Evolutionary conservation across 2,888 invertebrate species (phyloP).

Genomic region (Cheiracanthium punctorium): DNA sequence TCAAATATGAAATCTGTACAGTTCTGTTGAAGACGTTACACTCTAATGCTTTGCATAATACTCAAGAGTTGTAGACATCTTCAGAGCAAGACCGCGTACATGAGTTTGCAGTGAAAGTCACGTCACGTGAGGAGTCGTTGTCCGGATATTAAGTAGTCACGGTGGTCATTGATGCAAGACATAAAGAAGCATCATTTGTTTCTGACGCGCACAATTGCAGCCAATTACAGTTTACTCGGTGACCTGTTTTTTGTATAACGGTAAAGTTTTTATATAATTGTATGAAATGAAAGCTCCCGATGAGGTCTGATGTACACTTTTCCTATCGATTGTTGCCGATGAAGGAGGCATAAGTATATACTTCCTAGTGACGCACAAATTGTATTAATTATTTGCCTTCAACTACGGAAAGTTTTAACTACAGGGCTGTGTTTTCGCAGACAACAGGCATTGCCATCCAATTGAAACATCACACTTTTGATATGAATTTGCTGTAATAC

Average conservation of each 20-base stretch:
- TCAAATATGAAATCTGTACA: too few species aligned
- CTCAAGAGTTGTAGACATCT: not conserved
- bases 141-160: not conserved
- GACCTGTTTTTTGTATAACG: not conserved
- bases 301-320: too few species aligned
- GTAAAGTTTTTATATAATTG: not conserved
- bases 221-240: not conserved
- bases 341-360: too few species aligned
- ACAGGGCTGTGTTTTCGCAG: too few species aligned
- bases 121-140: not conserved
- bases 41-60: not conserved
- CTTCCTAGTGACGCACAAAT: too few species aligned
- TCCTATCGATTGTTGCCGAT: too few species aligned
- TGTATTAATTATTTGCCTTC: too few species aligned
- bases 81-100: not conserved
- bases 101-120: not conserved
- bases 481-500: too few species aligned
- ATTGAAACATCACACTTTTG: too few species aligned
- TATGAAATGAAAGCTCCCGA: too few species aligned
- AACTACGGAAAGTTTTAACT: too few species aligned
- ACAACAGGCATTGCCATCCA: too few species aligned
- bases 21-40: not conserved
- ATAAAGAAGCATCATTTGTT: not conserved
- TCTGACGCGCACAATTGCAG: not conserved
- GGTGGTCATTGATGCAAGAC: not conserved